Evolutionary conservation across 2,888 invertebrate species (phyloP).

Genomic region (Polyploca ridens): DNA sequence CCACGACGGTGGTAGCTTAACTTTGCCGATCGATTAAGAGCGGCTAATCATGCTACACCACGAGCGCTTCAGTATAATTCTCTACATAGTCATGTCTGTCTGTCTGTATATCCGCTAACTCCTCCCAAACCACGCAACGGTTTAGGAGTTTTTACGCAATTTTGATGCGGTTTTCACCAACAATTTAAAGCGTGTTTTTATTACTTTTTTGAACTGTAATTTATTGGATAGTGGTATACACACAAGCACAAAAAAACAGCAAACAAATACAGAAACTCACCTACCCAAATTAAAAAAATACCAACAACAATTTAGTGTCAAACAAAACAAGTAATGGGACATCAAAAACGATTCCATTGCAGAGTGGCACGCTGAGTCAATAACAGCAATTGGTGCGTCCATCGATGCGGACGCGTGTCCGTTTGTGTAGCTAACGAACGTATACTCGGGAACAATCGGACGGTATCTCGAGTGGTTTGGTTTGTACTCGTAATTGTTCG

Average conservation of each 20-base stretch:
- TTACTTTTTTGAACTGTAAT: too few species aligned
- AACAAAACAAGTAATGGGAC: background rate
- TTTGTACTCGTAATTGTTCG: background rate
- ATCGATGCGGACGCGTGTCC: background rate
- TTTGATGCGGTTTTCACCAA: too few species aligned
- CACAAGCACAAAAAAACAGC: background rate
- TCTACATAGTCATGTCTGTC: too few species aligned
- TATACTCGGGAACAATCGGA: constrained; percentile 1
- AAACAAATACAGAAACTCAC: background rate
- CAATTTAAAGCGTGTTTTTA: too few species aligned
- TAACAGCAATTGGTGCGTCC: background rate
- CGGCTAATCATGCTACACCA: too few species aligned
- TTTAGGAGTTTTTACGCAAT: too few species aligned
- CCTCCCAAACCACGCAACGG: too few species aligned
- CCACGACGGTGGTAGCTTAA: too few species aligned
- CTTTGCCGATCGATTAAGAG: too few species aligned
- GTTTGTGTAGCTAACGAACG: constrained; percentile 15
- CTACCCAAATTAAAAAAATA: background rate
- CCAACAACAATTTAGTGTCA: background rate
- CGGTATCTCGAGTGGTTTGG: constrained; percentile 5
- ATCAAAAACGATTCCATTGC: background rate
- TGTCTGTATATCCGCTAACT: too few species aligned
- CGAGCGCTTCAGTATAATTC: too few species aligned
- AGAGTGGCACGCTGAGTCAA: background rate
- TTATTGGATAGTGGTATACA: too few species aligned